A percentile compares a stretch with the other conserved stretches of the same genome.
Conservation (phyloP, 2,113 vertebrate species). For the Tretioscincus oriximinensis region DNA sequence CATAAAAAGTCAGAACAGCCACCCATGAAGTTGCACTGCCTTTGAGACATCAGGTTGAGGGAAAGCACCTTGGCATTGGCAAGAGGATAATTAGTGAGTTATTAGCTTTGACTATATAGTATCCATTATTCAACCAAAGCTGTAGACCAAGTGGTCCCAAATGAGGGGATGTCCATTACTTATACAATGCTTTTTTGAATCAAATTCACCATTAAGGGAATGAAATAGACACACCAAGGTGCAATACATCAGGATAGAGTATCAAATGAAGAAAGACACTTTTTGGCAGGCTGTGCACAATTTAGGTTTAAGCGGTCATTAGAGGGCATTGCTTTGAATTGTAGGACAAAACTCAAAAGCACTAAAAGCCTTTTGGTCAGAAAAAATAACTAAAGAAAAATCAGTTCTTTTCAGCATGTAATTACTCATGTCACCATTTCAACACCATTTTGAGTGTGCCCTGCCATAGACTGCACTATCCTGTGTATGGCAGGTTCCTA, state of each 20-base stretch:
- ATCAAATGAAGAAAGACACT: slow-evolving; percentile 60
- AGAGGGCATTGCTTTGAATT: slow-evolving; percentile 50
- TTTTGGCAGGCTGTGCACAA: slow-evolving; percentile 49
- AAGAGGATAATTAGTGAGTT: slow-evolving; percentile 55
- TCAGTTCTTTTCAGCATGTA: slow-evolving; percentile 21
- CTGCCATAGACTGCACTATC: too few species aligned
- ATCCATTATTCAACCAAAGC: slow-evolving; percentile 29
- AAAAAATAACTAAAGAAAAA: slow-evolving; percentile 30
- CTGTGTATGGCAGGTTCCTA: too few species aligned
- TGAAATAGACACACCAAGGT: slow-evolving; percentile 59
- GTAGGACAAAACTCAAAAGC: slow-evolving; percentile 55
- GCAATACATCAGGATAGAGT: slow-evolving; percentile 48
- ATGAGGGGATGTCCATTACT: slow-evolving; percentile 48
- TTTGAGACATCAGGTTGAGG: slow-evolving; percentile 25
- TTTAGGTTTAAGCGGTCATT: slow-evolving; percentile 41
- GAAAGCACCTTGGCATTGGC: slow-evolving; percentile 35
- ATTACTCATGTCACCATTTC: background rate
- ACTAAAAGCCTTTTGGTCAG: slow-evolving; percentile 63
- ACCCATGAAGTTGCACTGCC: slow-evolving; percentile 31
- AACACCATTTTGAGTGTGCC: too few species aligned
- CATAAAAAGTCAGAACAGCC: slow-evolving; percentile 28
- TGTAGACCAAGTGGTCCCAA: slow-evolving; percentile 36
- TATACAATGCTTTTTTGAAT: slow-evolving; percentile 46
- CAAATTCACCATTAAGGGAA: slow-evolving; percentile 50
- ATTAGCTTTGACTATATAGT: slow-evolving; percentile 43